phyloP scores from a whole-genome alignment of 2,113 vertebrate genomes.

The Neofelis nebulosa region DNA sequence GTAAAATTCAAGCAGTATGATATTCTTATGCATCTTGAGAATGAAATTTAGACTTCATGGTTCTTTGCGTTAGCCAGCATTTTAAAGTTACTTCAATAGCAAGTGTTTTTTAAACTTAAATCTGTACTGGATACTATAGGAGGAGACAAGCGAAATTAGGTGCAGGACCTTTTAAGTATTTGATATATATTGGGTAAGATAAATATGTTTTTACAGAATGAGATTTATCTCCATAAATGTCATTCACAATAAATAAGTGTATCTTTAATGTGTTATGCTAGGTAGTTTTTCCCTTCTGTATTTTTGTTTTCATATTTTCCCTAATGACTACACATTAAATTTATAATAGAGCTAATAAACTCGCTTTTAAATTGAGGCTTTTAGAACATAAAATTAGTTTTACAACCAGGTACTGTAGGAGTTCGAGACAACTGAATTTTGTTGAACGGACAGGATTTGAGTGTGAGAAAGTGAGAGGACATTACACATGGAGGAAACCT shows the following conservation, averaged over 20 bases:
- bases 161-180: not conserved
- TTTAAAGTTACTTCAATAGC: constrained; percentile 4
- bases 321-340: not conserved
- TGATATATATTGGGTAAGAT: not conserved
- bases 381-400: not conserved
- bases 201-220: not conserved
- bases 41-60: not conserved
- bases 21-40: not conserved
- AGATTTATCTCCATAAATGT: not conserved
- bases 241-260: not conserved
- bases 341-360: constrained; percentile 14
- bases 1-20: not conserved
- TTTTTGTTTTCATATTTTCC: constrained; percentile 10
- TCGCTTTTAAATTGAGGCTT: not conserved
- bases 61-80: not conserved
- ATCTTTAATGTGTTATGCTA: not conserved
- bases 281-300: not conserved
- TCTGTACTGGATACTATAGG: not conserved
- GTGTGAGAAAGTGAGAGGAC: not conserved
- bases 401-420: not conserved
- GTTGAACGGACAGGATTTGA: not conserved
- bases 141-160: not conserved
- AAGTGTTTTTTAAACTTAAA: not conserved
- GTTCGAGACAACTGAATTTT: not conserved
- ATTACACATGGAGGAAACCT: not conserved